A percentile compares a stretch with the other conserved stretches of the same genome.
Conservation (phyloP, 1,140 invertebrate species). For the Vanessa atalanta region DNA sequence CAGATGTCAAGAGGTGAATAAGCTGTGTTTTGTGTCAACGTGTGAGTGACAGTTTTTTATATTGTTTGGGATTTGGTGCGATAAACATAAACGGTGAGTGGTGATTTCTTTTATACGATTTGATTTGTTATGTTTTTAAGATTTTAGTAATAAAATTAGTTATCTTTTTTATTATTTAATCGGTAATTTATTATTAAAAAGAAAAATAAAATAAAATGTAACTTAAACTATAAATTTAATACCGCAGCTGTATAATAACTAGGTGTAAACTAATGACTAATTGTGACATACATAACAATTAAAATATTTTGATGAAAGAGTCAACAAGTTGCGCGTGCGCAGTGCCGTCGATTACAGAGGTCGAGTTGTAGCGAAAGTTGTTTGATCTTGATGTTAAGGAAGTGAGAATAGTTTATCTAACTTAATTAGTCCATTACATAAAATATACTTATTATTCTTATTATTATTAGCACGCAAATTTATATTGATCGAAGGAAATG, state of each 20-base stretch:
- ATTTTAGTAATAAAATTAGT: not conserved
- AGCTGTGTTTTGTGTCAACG: conserved; percentile 73
- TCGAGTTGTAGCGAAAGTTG: conserved; percentile 67
- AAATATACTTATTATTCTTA: not conserved
- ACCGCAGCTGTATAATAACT: not conserved
- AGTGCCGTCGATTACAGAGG: conserved; percentile 35
- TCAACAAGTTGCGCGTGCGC: conserved; percentile 41
- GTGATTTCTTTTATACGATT: conserved; percentile 44
- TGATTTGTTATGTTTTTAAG: not conserved
- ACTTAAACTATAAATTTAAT: not conserved
- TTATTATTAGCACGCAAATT: too few species aligned
- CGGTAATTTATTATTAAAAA: not conserved
- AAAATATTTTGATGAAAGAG: conserved; percentile 1
- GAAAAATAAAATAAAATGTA: not conserved
- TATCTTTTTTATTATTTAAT: conserved; percentile 1
- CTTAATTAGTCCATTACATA: not conserved
- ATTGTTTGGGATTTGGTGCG: conserved; percentile 75
- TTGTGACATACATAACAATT: not conserved
- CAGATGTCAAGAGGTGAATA: conserved; percentile 80
- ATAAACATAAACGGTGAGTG: conserved; percentile 76
- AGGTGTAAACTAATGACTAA: not conserved
- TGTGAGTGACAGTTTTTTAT: conserved; percentile 75
- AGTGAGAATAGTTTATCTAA: conserved; percentile 40
- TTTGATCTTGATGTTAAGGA: conserved; percentile 69
- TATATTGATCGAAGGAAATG: too few species aligned